Evolutionary conservation across 2,888 invertebrate species (phyloP), one percentile per base, ranked within the genome.

Genomic region (Seira musarum): DNA sequence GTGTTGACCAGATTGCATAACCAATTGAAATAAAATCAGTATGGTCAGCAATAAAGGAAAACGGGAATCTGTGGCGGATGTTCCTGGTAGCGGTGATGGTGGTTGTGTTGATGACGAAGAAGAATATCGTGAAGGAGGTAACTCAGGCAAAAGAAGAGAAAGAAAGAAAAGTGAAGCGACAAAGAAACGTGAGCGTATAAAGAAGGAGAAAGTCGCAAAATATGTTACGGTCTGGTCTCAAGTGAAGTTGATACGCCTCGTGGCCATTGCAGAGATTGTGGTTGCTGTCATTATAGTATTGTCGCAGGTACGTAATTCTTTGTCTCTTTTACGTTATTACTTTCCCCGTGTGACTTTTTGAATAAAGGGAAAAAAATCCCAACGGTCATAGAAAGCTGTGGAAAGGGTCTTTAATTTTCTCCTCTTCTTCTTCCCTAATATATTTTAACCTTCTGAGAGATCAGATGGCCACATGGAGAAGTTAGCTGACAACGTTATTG

Each of bases 201-300:
- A 65, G 35, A 64, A 67, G 25, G 69, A 64, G 24, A 40, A 61
- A 35, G 46, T 25, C 65, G 57, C 63, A 63, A 79, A 78, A 71
- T 75, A 49, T 53, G 77, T 81, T 10, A 82, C 81, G 10, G 85
- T 86, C 15, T 80, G 79, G 30, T 85, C 85, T 17, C 85, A 85
- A 80, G 81, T 86, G 19, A 81, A 67, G 40, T 60, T 84, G 17
- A 86, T 86, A 72, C 80, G 84, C 61, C 65, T 73, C 5, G 77
- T 86, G 22, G 46, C 86, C 2, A 15, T 71, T 19, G 70, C 80
- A 2, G 84, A 85, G 72, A 85, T 85, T 70, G 46, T 40, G n/a
- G 79, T 82, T 10, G 83, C 85, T 17, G 66, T 82, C 13, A 78
- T 86, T 61, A 85, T 85, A 40, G 78, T 86, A 15, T 74, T 86